Evolutionary conservation across 2,113 vertebrate species (phyloP), one percentile per base, ranked within the genome.

Genomic region (Elachura formosa): DNA sequence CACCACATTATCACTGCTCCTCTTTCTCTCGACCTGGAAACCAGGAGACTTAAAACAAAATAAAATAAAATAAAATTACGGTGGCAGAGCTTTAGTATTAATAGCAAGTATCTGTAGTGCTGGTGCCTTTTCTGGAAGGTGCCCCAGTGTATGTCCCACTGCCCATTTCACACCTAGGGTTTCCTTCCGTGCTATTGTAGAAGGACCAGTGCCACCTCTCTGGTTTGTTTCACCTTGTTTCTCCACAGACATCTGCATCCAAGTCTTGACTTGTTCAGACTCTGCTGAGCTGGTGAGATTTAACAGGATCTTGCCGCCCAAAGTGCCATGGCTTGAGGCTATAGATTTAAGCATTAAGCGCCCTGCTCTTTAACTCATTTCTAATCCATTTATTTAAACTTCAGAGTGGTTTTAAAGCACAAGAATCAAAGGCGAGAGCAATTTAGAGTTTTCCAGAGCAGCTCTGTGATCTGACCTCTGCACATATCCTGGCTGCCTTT

Each of bases 341-440:
- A 96, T 85, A 91, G 93, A 94, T 96, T 96, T 95, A 95, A 96
- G 79, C 78, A 80, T 86, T 96, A 97, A 96, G 89, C 67, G 86
- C n/a, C 72, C 90, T 67, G 51, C 90, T 97, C 89, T 93, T 94
- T 96, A 95, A 84, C 91, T 96, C 87, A 62, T 93, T 97, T 97
- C 87, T 97, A 95, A 96, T 96, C 96, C 96, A 95, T 95, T 96
- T 95, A 90, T 95, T 96, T 91, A 91, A 96, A 96, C 94, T 96
- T 91, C 91, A 94, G 93, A 96, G 90, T 87, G 51, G 75, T 94
- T 96, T 95, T 91, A 96, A 89, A 91, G 91, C 75, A 93, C 12
- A 36, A 91, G 91, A 94, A 96, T 95, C 87, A 96, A 97, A 96
- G 91, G 71, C 24, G 0, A 93, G 80, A 92, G 89, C 91, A 91